Base-by-base conservation (phyloP, 2,113 vertebrate genomes). In the Pachycephala philippinensis region DNA sequence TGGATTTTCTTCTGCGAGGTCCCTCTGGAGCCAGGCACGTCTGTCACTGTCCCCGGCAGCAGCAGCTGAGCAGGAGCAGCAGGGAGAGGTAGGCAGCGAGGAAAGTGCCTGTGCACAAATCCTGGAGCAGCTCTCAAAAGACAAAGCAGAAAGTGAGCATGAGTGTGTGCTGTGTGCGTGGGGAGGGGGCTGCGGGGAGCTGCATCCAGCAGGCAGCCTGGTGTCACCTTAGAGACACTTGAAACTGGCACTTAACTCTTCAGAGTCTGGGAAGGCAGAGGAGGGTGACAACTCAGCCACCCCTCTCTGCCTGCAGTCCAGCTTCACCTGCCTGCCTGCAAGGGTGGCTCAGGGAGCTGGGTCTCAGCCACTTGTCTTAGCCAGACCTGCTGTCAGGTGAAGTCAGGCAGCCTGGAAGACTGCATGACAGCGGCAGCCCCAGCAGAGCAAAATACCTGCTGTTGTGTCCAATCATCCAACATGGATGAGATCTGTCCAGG, bases 191-290 rank as follows among this genome's bases (percentile, higher is more conserved):
- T 94, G 95, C 9, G 13, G 94, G 52, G 79, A 47, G 89, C 96
- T 57, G 83, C 78, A 65, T 45, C 6, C 42, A 91, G 40, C 54
- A 91, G 84, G 84, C 92, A 95, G 95, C 64, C 56, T 87, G 31
- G 83, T 95, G 95, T 97, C 97, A 97, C 97, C 98, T 97, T 90
- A 95, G 98, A 95, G 97, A 97, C 97, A 87, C 91, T 78, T 35
- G 61, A 75, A 89, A 90, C 63, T 92, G 94, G 80, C 68, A 89
- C 60, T 97, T 97, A 97, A 97, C 97, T 90, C 97, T 95, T 97
- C 0, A 0, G 39, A 52, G 52, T 26, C 95, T 19, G 21, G 63
- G 35, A 63, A 93, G 68, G 50, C 28, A 77, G 50, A 71, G 44
- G 53, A 87, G 12, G 52, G 40, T 35, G 52, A 37, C 47, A 53